Percentiles rank a stretch among this genome's conserved stretches.
Evolutionary conservation across 2,113 vertebrate genomes (phyloP).

Genomic region (Anarhynchus alexandrinus): DNA sequence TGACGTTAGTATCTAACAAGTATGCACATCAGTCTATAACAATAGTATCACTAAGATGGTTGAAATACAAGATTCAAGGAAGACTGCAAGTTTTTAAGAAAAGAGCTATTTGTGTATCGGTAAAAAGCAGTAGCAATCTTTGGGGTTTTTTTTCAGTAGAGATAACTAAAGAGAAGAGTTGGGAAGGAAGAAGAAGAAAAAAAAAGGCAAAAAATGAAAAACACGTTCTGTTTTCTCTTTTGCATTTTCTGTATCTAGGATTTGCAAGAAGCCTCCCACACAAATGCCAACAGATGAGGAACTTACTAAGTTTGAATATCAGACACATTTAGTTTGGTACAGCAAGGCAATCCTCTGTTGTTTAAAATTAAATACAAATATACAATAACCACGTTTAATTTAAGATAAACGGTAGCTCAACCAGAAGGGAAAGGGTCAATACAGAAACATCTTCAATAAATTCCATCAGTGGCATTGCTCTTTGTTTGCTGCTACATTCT

Average conservation of each 20-base stretch:
- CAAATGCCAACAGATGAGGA: not conserved
- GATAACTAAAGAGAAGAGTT: not conserved
- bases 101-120: not conserved
- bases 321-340: not conserved
- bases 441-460: not conserved
- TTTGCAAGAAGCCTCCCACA: not conserved
- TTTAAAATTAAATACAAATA: not conserved
- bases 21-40: not conserved
- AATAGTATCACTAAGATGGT: not conserved
- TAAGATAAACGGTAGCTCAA: not conserved
- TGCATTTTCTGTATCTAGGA: not conserved
- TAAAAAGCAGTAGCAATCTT: not conserved
- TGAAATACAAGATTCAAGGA: not conserved
- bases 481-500: not conserved
- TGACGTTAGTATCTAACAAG: not conserved
- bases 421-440: not conserved
- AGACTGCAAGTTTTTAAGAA: not conserved
- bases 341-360: not conserved
- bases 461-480: not conserved
- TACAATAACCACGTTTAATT: not conserved
- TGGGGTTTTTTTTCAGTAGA: not conserved
- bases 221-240: not conserved
- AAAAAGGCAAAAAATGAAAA: not conserved
- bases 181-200: not conserved
- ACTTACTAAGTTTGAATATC: not conserved